Evolutionary conservation across 2,113 vertebrate genomes (phyloP).

Genomic region (Synchiropus splendidus): DNA sequence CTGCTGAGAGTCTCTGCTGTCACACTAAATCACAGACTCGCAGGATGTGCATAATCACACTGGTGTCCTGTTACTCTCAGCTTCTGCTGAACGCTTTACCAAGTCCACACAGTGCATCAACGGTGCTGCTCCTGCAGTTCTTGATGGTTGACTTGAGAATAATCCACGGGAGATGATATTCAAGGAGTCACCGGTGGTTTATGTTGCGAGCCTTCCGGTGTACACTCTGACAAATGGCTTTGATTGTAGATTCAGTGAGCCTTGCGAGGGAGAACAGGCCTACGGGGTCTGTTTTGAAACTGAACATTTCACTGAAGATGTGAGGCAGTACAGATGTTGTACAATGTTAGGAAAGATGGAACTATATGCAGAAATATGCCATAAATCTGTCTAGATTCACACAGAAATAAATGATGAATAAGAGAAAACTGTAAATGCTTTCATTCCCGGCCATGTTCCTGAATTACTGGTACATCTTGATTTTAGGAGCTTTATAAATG

Average conservation of each 20-base stretch:
- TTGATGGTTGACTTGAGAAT: constrained; percentile 62
- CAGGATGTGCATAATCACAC: constrained; percentile 52
- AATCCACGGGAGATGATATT: constrained; percentile 36
- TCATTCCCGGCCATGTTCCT: too few species aligned
- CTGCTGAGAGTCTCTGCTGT: constrained; percentile 54
- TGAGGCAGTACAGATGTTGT: constrained; percentile 22
- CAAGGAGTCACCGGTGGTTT: constrained; percentile 34
- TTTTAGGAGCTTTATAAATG: too few species aligned
- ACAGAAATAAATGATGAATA: too few species aligned
- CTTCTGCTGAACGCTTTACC: constrained; percentile 18
- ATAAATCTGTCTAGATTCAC: too few species aligned
- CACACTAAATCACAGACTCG: constrained; percentile 53
- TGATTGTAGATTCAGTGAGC: constrained; percentile 26
- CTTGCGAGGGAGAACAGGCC: constrained; percentile 12
- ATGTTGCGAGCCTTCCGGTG: constrained; percentile 18
- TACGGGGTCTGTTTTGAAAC: constrained; percentile 33
- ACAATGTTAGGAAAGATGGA: constrained; percentile 22
- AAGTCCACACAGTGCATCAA: constrained; percentile 12
- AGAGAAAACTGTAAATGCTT: too few species aligned
- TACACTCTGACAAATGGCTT: constrained; percentile 12
- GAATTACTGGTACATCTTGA: too few species aligned
- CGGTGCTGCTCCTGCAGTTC: constrained; percentile 9
- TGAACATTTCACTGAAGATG: constrained; percentile 16
- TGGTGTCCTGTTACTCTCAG: constrained; percentile 43
- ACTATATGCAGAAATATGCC: too few species aligned